Percentiles rank a stretch among this genome's conserved stretches.
Conservation (phyloP, 2,113 vertebrate genomes). For the Sebastes schlegelii region DNA sequence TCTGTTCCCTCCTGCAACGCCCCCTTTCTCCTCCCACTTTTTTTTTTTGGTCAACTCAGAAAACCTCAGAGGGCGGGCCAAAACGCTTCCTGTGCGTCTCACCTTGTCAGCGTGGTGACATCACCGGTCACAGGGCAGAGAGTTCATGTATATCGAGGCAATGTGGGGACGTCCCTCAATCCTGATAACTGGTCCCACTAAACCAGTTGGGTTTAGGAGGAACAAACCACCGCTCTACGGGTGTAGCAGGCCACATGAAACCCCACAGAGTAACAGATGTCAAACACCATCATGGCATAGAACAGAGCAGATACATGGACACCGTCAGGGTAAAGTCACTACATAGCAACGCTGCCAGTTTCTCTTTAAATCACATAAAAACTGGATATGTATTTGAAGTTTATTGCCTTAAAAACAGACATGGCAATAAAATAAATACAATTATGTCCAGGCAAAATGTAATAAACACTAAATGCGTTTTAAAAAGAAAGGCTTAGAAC, state of each 20-base stretch:
- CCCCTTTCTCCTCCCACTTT: constrained; percentile 48
- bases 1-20: constrained; percentile 45
- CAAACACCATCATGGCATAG: constrained; percentile 46
- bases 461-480: neutral
- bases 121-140: constrained; percentile 3
- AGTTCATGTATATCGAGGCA: neutral
- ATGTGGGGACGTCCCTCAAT: constrained; percentile 1
- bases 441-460: neutral
- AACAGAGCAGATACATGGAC: constrained; percentile 36
- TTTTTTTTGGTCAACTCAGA: constrained; percentile 6
- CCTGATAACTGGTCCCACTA: neutral
- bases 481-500: neutral
- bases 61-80: constrained; percentile 8
- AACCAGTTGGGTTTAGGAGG: constrained; percentile 32
- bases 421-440: neutral
- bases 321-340: constrained; percentile 10
- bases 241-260: constrained; percentile 43
- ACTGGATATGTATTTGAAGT: neutral
- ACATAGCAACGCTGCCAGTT: neutral
- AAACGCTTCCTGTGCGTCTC: neutral
- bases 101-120: constrained; percentile 27
- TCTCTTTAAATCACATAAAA: neutral
- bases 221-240: constrained; percentile 23
- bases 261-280: constrained; percentile 73
- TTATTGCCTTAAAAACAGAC: neutral